Conservation (phyloP, 1,140 invertebrate species). For the Bemisia tabaci region DNA sequence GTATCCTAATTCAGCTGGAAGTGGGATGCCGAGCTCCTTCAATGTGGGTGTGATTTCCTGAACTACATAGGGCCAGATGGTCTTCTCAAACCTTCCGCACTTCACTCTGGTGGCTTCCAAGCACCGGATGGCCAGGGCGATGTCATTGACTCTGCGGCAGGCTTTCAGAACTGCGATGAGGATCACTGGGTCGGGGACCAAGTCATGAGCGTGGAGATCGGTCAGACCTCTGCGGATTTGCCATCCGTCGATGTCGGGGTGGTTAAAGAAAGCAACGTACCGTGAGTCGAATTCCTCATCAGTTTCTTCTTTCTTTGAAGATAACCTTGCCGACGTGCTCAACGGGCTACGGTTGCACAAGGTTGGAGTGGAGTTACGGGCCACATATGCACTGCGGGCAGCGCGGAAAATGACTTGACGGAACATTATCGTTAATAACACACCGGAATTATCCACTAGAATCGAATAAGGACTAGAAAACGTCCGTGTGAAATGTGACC, state of each 20-base stretch:
- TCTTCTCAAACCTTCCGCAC: conserved; percentile 59
- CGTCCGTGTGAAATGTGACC: too few relatives aligned
- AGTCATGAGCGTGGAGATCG: conserved; percentile 62
- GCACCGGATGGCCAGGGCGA: conserved; percentile 79
- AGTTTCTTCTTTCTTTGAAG: conserved; percentile 28
- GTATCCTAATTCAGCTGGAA: conserved; percentile 90
- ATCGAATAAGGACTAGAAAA: too few relatives aligned
- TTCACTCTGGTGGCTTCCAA: conserved; percentile 85
- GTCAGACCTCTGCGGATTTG: conserved; percentile 82
- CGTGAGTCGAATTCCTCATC: conserved; percentile 60
- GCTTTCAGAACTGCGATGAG: conserved; percentile 83
- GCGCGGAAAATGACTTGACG: neutral
- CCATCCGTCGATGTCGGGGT: conserved; percentile 89
- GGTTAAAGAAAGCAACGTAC: conserved; percentile 75
- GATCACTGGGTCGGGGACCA: conserved; percentile 89
- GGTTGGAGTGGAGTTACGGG: neutral
- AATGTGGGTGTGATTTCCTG: conserved; percentile 88
- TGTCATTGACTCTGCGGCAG: conserved; percentile 87
- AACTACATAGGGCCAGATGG: conserved; percentile 83
- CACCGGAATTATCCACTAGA: neutral
- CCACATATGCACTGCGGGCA: neutral
- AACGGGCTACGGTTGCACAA: neutral
- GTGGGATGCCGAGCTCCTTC: conserved; percentile 82
- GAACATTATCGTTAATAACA: neutral
- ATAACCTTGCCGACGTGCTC: conserved; percentile 1